Base-by-base conservation (phyloP, 2,113 vertebrate genomes). In the Oryzias melastigma region DNA sequence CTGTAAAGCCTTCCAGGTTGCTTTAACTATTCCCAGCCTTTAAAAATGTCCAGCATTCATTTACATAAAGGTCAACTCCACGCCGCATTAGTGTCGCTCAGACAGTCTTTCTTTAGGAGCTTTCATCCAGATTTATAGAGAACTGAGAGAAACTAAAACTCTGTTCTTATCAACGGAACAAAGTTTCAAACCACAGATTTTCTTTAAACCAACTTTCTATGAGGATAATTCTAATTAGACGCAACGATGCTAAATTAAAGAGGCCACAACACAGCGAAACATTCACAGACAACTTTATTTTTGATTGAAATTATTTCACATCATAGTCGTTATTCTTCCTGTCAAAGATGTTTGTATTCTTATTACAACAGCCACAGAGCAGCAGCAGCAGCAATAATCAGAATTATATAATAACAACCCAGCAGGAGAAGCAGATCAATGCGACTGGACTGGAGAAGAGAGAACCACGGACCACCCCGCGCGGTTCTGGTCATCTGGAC, bases 271-370 rank as follows among this genome's bases (percentile, higher is more conserved):
- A 71, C 82, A 84, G 75, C 54, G 93, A 91, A 91, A 94, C 92
- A 94, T 95, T 97, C 94, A 95, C 95, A 95, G 94, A 97, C 94
- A 93, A 47, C 89, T 98, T 98, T 96, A 87, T 84, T 89, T 96
- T 93, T 91, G 91, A 94, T 95, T 95, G 93, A 95, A 96, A 96
- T 94, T 92, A 94, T 94, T 94, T 96, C 94, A 98, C 95, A 97
- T 95, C 92, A 93, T 93, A 84, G 77, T 94, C 93, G 76, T 94
- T 94, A 88, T 80, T 87, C 82, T 90, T 87, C 85, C 84, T 88
- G 77, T 90, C 81, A 84, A 89, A 83, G 81, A 80, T 53, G 83
- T 85, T 94, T 87, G 85, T 86, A 75, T 85, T 87, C 81, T 82
- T 94, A 94, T 93, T 93, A 96, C 92, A 94, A 91, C 94, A 93